Percentiles rank a stretch among this genome's conserved stretches.
Evolutionary conservation across 2,888 invertebrate species (phyloP).

Genomic region (Campaea margaritaria): DNA sequence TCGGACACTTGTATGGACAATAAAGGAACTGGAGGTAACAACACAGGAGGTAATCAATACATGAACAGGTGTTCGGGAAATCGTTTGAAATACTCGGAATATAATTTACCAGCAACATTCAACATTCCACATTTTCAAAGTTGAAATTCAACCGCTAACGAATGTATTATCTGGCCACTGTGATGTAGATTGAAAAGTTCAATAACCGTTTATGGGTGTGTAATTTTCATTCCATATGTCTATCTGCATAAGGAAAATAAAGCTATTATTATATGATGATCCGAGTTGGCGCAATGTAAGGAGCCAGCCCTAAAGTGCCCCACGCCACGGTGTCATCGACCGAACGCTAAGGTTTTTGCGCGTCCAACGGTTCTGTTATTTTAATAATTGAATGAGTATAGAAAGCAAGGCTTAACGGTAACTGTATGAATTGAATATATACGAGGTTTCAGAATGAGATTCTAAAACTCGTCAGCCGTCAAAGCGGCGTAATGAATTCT

Average conservation of each 20-base stretch:
- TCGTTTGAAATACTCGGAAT: neutral
- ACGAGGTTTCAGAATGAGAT: constrained; percentile 45
- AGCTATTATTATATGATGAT: constrained; percentile 57
- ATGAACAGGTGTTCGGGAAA: constrained; percentile 3
- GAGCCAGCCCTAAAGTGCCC: constrained; percentile 82
- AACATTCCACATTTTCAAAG: no score
- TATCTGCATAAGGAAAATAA: constrained; percentile 52
- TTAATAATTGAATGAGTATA: constrained; percentile 81
- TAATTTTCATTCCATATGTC: constrained; percentile 31
- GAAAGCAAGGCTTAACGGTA: constrained; percentile 70
- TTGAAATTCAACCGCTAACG: neutral
- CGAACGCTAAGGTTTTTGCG: constrained; percentile 80
- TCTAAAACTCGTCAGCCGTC: constrained; percentile 37
- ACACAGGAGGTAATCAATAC: constrained; percentile 13
- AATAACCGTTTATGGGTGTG: constrained; percentile 9
- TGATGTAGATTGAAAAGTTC: constrained; percentile 5
- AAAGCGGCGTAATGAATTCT: constrained; percentile 28
- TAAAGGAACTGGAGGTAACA: constrained; percentile 8
- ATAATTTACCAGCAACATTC: no score
- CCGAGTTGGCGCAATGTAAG: constrained; percentile 69
- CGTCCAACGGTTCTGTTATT: constrained; percentile 78
- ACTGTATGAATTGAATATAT: constrained; percentile 55
- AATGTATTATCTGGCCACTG: neutral
- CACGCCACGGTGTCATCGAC: constrained; percentile 79
- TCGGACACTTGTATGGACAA: constrained; percentile 11